Evolutionary conservation across 30 jellyfish, hydroid and myxozoan species (phyloP), one percentile per base, ranked within the genome.

Genomic region (Turritopsis dohrnii): DNA sequence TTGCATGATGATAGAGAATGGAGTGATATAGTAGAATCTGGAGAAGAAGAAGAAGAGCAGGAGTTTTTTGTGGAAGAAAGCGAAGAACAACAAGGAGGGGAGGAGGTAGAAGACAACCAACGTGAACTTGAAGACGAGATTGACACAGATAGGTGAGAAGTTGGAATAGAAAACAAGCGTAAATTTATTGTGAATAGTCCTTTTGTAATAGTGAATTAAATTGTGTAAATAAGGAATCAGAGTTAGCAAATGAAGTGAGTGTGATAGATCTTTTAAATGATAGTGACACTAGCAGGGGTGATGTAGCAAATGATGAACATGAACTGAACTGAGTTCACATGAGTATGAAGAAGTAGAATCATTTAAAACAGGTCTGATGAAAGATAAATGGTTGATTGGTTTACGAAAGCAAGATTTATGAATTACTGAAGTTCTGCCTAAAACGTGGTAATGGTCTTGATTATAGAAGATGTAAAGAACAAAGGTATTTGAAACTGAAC

Each of bases 401-500:
- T 23, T 69, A 69, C 30, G 77, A 69, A 27, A 60, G 73, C 21
- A 0, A 69, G 77, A n/a, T 69, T 23, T 69, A n/a, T 69, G 77
- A 69, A 69, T 69, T 69, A 27, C 19, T 69, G 30, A 23, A 27
- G 77, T 27, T 23, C 30, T 69, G 77, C 19, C 77, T 21, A n/a
- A 69, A 27, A 27, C 19, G 77, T 69, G 77, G 77, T 69, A 16
- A 27, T n/a, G 28, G 60, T 5, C 60, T 41, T 41, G 60, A 41
- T 41, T 41, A 41, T 41, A 3, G 60, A 41, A 41, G 60, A 41
- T 41, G 60, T 41, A 41, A 41, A 41, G 60, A 41, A 41, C 60
- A 13, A 41, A 41, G 60, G 13, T 41, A 41, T 41, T 13, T 41
- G 13, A 41, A 41, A 41, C 60, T 41, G 9, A 41, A 41, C 60